Conservation (phyloP, 2,888 invertebrate genomes). For the Notodonta dromedarius region DNA sequence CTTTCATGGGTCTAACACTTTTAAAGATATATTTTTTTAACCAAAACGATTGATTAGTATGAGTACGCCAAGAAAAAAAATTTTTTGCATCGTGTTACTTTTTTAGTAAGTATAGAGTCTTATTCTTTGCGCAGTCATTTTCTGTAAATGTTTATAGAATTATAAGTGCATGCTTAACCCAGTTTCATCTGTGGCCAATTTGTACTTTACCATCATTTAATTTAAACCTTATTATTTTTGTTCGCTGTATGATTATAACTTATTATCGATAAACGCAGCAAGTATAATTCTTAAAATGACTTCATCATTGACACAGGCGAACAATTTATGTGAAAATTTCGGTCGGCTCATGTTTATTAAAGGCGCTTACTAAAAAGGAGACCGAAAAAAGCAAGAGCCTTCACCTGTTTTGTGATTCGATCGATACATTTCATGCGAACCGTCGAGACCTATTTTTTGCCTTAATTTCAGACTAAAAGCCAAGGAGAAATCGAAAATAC, state of each 20-base stretch:
- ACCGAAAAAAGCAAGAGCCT: constrained; percentile 35
- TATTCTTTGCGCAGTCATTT: no score
- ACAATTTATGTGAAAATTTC: constrained; percentile 49
- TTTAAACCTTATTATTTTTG: neutral
- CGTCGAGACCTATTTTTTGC: constrained; percentile 14
- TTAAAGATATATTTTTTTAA: no score
- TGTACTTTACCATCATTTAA: neutral
- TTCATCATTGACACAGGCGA: constrained; percentile 50
- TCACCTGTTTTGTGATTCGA: constrained; percentile 38
- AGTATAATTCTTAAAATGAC: constrained; percentile 51
- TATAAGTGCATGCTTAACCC: neutral
- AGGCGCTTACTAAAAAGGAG: constrained; percentile 35
- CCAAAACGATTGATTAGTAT: no score
- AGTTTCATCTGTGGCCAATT: neutral
- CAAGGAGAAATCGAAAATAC: constrained; percentile 1
- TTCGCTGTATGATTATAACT: neutral
- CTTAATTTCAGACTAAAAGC: constrained; percentile 11
- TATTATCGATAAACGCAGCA: constrained; percentile 44
- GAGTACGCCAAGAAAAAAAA: no score
- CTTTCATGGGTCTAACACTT: no score
- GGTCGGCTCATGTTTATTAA: constrained; percentile 51
- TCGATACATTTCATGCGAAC: constrained; percentile 31
- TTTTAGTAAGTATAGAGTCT: no score
- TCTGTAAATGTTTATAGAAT: neutral
- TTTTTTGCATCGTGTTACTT: no score